Base-by-base conservation (phyloP, 2,113 vertebrate genomes). In the Nesospiza acunhae region DNA sequence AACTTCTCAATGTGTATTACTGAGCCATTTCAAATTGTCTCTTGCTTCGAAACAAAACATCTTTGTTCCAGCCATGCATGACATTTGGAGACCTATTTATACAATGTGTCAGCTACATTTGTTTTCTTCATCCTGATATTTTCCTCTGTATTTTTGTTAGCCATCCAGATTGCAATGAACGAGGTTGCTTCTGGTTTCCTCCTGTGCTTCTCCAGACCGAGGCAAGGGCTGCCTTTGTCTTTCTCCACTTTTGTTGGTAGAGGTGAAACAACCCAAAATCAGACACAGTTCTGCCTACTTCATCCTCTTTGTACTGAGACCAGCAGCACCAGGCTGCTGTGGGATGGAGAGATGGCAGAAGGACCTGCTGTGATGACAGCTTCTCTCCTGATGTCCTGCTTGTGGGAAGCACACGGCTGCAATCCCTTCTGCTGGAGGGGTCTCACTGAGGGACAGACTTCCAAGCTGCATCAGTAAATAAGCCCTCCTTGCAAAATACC, bases 51-150 rank as follows among this genome's bases (percentile, higher is more conserved):
- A 96, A 97, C 93, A 96, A 94, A 96, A 94, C 60, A 50, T 91
- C 94, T 97, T 96, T 97, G 95, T 96, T 94, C 89, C 84, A 97
- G 70, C 91, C 84, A 77, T 91, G 79, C 89, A 77, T 95, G 96
- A 96, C 96, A 96, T 97, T 95, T 97, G 96, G 95, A 94, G 91
- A 97, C 94, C 95, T 96, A 95, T 95, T 97, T 96, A 94, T 91
- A 96, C 87, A 96, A 89, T 90, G 78, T 97, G 96, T 96, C 96
- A 96, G 91, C 75, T 97, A 82, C 89, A 97, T 96, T 97, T 96
- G 88, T 93, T 96, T 95, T 95, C 91, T 90, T 89, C 93, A 82
- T 94, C 67, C 84, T 95, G 93, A 90, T 96, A 80, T 94, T 96
- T 97, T 96, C 84, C 90, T 95, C 94, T 74, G 74, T 91, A 83